Percentiles rank a stretch among this genome's conserved stretches.
Conservation (phyloP, 1,140 invertebrate genomes). For the Lanistes nyassanus region DNA sequence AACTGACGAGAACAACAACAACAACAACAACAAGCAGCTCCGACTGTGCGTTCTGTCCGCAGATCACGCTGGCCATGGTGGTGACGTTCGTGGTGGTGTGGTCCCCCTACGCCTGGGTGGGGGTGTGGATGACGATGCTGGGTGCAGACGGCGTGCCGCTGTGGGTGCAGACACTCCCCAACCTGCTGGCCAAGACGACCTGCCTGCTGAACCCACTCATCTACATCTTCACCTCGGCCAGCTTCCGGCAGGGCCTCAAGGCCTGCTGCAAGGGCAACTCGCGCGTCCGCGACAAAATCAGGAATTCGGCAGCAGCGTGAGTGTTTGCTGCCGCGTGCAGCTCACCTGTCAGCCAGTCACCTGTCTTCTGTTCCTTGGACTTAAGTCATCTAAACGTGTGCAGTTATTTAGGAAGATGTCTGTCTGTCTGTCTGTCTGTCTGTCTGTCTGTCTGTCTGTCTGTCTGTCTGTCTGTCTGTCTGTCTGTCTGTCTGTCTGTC, state of each 20-base stretch:
- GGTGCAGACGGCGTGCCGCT: background rate
- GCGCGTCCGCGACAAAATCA: no score
- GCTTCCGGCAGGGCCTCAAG: slow-evolving; percentile 1
- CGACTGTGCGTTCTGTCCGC: no score
- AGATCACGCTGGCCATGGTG: slow-evolving; percentile 5
- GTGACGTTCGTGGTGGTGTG: slow-evolving; percentile 9
- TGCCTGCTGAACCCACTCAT: slow-evolving; percentile 20
- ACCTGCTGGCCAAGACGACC: slow-evolving; percentile 21
- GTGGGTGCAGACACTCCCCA: slow-evolving; percentile 18
- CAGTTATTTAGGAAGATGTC: background rate
- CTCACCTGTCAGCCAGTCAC: no score
- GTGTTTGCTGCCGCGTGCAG: no score
- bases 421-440: slow-evolving; percentile 27
- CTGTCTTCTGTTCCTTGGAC: no score
- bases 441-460: slow-evolving; percentile 26
- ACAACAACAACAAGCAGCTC: no score
- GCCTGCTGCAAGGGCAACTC: background rate
- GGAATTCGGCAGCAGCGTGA: no score
- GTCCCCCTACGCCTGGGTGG: slow-evolving; percentile 19
- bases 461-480: slow-evolving; percentile 24
- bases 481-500: slow-evolving; percentile 23
- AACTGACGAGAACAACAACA: no score
- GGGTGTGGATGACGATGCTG: slow-evolving; percentile 7
- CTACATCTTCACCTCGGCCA: slow-evolving; percentile 5
- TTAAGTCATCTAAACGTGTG: no score